A percentile compares a stretch with the other conserved stretches of the same genome.
Evolutionary conservation across 2,888 invertebrate genomes (phyloP).

Genomic region (Caenorhabditis wallacei): DNA sequence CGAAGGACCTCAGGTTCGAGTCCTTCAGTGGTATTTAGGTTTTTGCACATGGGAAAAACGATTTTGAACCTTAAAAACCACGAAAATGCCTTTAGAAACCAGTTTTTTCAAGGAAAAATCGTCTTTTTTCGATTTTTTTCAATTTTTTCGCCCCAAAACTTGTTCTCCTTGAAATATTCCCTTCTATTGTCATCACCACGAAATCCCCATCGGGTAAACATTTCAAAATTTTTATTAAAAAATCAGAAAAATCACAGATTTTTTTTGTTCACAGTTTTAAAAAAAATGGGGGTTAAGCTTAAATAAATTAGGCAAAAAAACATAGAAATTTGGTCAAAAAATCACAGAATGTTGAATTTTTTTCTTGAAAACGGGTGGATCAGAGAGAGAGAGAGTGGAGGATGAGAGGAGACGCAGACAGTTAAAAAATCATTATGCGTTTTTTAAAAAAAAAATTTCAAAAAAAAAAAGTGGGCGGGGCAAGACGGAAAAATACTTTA

Average conservation of each 20-base stretch:
- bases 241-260: background rate
- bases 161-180: too few relatives aligned
- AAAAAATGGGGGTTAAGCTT: background rate
- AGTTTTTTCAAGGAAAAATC: too few relatives aligned
- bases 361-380: background rate
- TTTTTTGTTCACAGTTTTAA: background rate
- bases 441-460: background rate
- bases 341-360: constrained; percentile 5
- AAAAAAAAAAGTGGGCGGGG: background rate
- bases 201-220: background rate
- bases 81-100: too few relatives aligned
- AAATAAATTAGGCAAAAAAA: background rate
- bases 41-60: too few relatives aligned
- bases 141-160: too few relatives aligned
- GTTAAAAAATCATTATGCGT: constrained; percentile 10
- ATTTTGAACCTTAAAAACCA: too few relatives aligned
- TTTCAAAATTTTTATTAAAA: background rate
- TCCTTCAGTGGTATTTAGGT: too few relatives aligned
- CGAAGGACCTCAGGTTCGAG: too few relatives aligned
- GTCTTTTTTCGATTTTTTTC: too few relatives aligned
- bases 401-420: background rate
- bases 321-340: constrained; percentile 1
- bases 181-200: too few relatives aligned
- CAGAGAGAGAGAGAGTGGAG: background rate
- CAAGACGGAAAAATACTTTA: background rate